A percentile compares a stretch with the other conserved stretches of the same genome.
These are phyloP conservation scores for Palythoa caribaeorum DNA, from an alignment of 92 coral and sea anemone species.

Conservation along the genomic window DNA sequence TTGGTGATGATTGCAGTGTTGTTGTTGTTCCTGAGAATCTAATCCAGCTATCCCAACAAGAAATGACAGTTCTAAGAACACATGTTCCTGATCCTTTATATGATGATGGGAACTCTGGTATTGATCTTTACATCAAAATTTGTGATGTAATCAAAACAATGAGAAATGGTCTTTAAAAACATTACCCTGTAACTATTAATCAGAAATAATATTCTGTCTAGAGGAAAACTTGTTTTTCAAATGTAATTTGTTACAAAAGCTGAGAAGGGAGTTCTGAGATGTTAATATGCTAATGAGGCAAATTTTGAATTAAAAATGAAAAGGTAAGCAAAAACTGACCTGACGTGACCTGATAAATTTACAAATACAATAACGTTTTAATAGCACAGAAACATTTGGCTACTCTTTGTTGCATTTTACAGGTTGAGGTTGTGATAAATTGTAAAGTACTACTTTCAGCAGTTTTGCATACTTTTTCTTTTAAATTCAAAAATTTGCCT, in stretches of 20 bases:
- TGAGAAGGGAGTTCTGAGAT: not conserved
- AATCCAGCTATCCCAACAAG: constrained; percentile 39
- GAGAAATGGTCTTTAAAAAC: constrained; percentile 10
- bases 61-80: constrained; percentile 40
- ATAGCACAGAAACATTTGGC: not conserved
- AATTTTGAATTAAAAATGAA: not conserved
- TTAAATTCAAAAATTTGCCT: not conserved
- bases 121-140: constrained; percentile 51
- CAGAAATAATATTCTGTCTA: not conserved
- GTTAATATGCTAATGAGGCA: not conserved
- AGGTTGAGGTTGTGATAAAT: not conserved
- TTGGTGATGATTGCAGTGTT: constrained; percentile 20
- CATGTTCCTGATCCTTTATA: constrained; percentile 56
- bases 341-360: not conserved
- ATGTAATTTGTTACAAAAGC: not conserved
- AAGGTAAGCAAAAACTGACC: not conserved
- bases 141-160: constrained; percentile 29
- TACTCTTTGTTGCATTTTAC: not conserved
- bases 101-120: constrained; percentile 60
- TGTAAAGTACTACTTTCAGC: not conserved
- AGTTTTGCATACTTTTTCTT: not conserved
- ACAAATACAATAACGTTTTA: not conserved
- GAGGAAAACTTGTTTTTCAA: not conserved
- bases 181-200: not conserved
- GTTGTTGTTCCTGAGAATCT: constrained; percentile 64